phyloP scores from a whole-genome alignment of 2,888 invertebrate species.

The Hypomecis punctinalis region DNA sequence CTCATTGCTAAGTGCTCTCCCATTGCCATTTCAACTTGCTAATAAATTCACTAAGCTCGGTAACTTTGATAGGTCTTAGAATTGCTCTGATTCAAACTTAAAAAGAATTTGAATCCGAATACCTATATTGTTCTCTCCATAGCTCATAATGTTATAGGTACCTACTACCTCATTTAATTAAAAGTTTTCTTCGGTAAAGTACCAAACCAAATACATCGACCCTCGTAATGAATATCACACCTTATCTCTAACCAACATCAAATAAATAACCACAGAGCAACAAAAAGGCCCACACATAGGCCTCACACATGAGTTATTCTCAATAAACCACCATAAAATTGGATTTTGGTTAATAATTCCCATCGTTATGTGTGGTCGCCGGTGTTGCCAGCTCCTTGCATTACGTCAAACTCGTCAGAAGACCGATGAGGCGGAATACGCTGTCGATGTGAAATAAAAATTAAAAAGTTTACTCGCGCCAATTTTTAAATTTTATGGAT shows the following conservation, averaged over 20 bases:
- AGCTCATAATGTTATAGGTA: no score
- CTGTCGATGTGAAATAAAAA: conserved; percentile 52
- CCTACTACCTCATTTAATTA: no score
- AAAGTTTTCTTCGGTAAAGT: no score
- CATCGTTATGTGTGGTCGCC: conserved; percentile 63
- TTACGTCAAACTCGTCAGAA: conserved; percentile 71
- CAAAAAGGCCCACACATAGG: conserved; percentile 28
- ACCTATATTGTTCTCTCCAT: no score
- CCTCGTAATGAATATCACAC: conserved; percentile 20
- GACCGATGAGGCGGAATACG: conserved; percentile 65
- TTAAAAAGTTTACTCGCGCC: conserved; percentile 41
- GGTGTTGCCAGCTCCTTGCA: conserved; percentile 66
- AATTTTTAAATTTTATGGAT: conserved; percentile 3
- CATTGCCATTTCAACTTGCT: no score
- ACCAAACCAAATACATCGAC: no score
- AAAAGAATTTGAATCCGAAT: no score
- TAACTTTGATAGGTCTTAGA: no score
- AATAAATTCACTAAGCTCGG: no score
- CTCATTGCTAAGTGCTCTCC: no score
- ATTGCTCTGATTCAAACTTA: no score
- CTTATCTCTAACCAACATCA: conserved; percentile 21
- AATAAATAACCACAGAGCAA: conserved; percentile 26
- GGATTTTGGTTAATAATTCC: conserved; percentile 68
- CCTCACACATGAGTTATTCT: conserved; percentile 46
- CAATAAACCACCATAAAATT: conserved; percentile 70